A percentile compares a stretch with the other conserved stretches of the same genome.
Conservation (phyloP, 2,113 vertebrate genomes). For the Calidris pugnax region DNA sequence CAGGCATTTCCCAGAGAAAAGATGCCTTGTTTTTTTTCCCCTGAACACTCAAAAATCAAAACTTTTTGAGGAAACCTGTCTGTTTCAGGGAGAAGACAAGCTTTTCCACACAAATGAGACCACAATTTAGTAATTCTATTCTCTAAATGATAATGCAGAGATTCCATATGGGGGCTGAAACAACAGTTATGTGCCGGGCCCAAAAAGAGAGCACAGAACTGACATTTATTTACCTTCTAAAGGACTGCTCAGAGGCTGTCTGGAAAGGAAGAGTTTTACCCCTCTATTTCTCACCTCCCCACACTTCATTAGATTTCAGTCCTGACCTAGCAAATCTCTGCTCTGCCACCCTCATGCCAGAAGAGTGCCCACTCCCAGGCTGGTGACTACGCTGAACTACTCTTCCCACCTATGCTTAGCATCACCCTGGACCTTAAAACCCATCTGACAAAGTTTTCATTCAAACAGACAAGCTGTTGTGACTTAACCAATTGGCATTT, state of each 20-base stretch:
- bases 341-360: background rate
- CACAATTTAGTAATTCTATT: background rate
- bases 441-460: background rate
- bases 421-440: background rate
- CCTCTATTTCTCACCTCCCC: background rate
- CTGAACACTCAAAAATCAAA: background rate
- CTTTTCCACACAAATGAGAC: background rate
- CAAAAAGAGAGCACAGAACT: background rate
- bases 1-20: background rate
- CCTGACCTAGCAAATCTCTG: background rate
- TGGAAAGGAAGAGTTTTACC: background rate
- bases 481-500: background rate
- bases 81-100: background rate
- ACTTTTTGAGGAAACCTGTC: background rate
- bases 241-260: background rate
- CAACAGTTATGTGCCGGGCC: background rate
- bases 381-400: background rate
- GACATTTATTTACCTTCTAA: background rate
- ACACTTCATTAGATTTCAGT: background rate
- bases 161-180: background rate
- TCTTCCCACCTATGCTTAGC: background rate
- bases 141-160: background rate
- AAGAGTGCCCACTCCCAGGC: background rate
- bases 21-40: fast-evolving
- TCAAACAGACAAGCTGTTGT: background rate